Conservation (phyloP, 2,888 invertebrate species). For the Netelia fuscicornis region DNA sequence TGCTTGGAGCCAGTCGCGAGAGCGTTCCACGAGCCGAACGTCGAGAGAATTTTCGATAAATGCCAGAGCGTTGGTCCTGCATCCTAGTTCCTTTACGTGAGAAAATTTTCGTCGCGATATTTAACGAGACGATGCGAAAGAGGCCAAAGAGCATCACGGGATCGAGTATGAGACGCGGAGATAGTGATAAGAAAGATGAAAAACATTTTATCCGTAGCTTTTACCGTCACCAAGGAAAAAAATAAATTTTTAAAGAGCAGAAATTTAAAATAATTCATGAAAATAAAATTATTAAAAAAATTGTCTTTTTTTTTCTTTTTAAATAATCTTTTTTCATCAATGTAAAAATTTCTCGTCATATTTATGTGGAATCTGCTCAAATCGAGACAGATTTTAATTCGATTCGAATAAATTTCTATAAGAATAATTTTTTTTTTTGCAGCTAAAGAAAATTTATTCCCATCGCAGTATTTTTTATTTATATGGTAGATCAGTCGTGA, state of each 20-base stretch:
- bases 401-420: too few species aligned
- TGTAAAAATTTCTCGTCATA: background rate
- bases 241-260: conserved; percentile 13
- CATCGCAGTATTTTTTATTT: too few species aligned
- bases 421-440: too few species aligned
- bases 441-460: too few species aligned
- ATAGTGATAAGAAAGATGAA: conserved; percentile 32
- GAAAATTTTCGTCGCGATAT: background rate
- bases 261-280: conserved; percentile 13
- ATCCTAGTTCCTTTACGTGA: background rate
- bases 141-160: conserved; percentile 34
- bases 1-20: conserved; percentile 15
- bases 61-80: conserved; percentile 1
- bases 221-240: conserved; percentile 22
- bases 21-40: background rate
- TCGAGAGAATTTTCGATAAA: conserved; percentile 31
- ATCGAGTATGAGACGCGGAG: conserved; percentile 15
- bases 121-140: conserved; percentile 26
- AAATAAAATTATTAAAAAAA: conserved; percentile 12
- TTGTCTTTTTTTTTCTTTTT: background rate
- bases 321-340: background rate
- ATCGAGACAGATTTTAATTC: too few species aligned
- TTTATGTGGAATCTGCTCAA: too few species aligned
- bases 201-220: conserved; percentile 23
- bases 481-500: background rate